Evolutionary conservation across 2,888 invertebrate species (phyloP).

Genomic region (Hypena proboscidalis): DNA sequence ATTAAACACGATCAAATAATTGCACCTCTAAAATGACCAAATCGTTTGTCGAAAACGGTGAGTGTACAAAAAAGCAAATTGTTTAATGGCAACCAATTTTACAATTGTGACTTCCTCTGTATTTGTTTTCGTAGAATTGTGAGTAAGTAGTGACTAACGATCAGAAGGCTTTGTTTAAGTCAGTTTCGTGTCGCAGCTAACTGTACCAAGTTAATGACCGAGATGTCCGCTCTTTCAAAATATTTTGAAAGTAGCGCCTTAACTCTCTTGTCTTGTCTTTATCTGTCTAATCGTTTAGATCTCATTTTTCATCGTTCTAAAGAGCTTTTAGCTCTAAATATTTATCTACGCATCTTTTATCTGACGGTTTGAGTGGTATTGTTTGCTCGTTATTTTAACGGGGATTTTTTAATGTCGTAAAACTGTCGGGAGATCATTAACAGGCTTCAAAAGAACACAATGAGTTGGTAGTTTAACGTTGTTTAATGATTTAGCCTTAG

Average conservation of each 20-base stretch:
- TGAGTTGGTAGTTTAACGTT: neutral
- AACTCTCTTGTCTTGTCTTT: constrained; percentile 26
- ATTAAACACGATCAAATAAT: constrained; percentile 31
- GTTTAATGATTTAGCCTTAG: too few relatives aligned
- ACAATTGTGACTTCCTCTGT: constrained; percentile 55
- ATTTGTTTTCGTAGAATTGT: constrained; percentile 42
- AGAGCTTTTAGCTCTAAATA: constrained; percentile 35
- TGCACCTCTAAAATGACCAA: constrained; percentile 25
- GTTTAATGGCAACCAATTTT: constrained; percentile 64
- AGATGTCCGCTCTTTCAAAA: constrained; percentile 41
- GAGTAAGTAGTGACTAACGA: constrained; percentile 37
- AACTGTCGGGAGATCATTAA: constrained; percentile 5
- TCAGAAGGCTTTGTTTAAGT: constrained; percentile 35
- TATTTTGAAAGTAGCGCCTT: constrained; percentile 38
- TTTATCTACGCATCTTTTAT: constrained; percentile 34
- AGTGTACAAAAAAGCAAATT: constrained; percentile 35
- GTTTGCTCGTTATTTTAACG: constrained; percentile 16
- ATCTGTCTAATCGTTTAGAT: constrained; percentile 38
- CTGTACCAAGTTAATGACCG: constrained; percentile 39
- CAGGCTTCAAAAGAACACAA: constrained; percentile 6
- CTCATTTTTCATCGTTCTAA: constrained; percentile 39
- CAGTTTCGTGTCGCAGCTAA: constrained; percentile 35
- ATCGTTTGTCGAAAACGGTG: constrained; percentile 45
- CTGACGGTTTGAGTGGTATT: constrained; percentile 19
- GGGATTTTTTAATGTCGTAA: constrained; percentile 16